Conservation (phyloP, 2,113 vertebrate species). For the Pedionomus torquatus region DNA sequence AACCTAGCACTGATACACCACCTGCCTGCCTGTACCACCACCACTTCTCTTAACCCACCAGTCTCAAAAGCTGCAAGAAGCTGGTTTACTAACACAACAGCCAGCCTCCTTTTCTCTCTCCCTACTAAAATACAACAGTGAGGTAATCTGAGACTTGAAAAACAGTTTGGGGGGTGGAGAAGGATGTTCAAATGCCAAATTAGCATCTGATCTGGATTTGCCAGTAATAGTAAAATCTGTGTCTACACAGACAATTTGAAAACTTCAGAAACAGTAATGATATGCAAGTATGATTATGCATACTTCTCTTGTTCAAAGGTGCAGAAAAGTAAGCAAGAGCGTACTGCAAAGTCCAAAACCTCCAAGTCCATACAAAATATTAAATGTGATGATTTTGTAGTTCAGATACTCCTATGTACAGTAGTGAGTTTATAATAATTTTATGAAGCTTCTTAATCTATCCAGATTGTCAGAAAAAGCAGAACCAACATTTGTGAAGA, state of each 20-base stretch:
- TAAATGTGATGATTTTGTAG: background rate
- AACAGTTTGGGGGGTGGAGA: background rate
- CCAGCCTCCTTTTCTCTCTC: background rate
- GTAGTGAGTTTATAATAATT: background rate
- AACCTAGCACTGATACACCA: background rate
- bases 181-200: background rate
- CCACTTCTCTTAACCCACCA: background rate
- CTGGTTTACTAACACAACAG: background rate
- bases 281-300: background rate
- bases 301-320: background rate
- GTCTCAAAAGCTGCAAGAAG: background rate
- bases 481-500: background rate
- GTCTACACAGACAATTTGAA: background rate
- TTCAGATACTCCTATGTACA: background rate
- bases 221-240: background rate
- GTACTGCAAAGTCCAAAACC: background rate
- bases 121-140: background rate
- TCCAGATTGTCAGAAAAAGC: rapidly evolving
- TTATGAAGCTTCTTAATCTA: background rate
- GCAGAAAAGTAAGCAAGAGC: background rate
- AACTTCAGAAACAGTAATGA: background rate
- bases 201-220: background rate
- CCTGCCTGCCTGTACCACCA: background rate
- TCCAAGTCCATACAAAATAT: background rate
- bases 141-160: background rate